Evolutionary conservation across 2,888 invertebrate species (phyloP).

Genomic region (Liopterus haemorrhoidalis): DNA sequence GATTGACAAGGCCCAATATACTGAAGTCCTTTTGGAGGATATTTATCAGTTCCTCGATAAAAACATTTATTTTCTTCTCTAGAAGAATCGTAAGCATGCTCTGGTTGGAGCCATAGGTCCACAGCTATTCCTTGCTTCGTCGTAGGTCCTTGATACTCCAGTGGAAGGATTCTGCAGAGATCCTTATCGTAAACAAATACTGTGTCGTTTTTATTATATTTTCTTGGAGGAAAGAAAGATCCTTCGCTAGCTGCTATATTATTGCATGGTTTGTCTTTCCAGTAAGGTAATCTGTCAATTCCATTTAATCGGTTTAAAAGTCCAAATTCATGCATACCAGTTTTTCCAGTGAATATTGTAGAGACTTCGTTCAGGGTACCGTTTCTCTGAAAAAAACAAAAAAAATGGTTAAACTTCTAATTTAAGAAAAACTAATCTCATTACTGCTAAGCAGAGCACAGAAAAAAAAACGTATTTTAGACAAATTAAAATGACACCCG

Average conservation of each 20-base stretch:
- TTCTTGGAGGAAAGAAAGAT: conserved; percentile 77
- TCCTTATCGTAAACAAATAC: conserved; percentile 82
- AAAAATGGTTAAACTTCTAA: too few relatives aligned
- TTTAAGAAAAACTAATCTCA: too few relatives aligned
- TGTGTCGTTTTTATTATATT: conserved; percentile 61
- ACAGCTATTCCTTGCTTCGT: conserved; percentile 70
- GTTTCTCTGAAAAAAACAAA: conserved; percentile 62
- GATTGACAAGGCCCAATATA: conserved; percentile 84
- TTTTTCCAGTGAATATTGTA: conserved; percentile 66
- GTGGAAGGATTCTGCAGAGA: conserved; percentile 71
- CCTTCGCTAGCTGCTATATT: conserved; percentile 67
- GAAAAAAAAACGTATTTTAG: too few relatives aligned
- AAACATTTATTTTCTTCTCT: conserved; percentile 68
- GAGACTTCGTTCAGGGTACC: conserved; percentile 75
- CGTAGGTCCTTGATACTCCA: conserved; percentile 63
- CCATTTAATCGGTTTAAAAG: conserved; percentile 72
- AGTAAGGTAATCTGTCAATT: conserved; percentile 66
- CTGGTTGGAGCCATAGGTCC: conserved; percentile 67
- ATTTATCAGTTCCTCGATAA: conserved; percentile 62
- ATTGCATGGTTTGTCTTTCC: conserved; percentile 71
- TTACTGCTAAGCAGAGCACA: too few relatives aligned
- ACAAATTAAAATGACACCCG: too few relatives aligned
- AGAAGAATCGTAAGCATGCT: conserved; percentile 63
- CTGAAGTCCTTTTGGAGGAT: conserved; percentile 70
- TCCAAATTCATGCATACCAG: conserved; percentile 72